Percentiles rank a stretch among this genome's conserved stretches.
Conservation (phyloP, 2,888 invertebrate species). For the Patella depressa region DNA sequence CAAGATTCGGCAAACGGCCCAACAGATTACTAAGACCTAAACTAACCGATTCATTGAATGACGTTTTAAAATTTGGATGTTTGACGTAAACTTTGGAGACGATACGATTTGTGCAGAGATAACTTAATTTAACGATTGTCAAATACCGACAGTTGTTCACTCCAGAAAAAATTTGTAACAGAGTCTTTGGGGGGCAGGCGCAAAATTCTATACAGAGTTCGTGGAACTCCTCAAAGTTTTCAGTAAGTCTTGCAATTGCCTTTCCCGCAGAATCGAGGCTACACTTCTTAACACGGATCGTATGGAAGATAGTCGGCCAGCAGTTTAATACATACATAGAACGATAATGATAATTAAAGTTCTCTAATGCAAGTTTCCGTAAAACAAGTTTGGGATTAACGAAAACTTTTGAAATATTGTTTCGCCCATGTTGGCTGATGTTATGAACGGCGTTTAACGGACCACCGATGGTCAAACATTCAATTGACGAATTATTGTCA, state of each 20-base stretch:
- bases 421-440: slow-evolving; percentile 31
- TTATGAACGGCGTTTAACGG: slow-evolving; percentile 44
- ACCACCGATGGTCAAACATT: slow-evolving; percentile 35
- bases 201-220: slow-evolving; percentile 37
- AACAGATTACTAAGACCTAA: slow-evolving; percentile 27
- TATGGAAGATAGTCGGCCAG: slow-evolving; percentile 34
- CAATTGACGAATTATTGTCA: slow-evolving; percentile 30
- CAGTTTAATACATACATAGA: slow-evolving; percentile 35
- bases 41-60: slow-evolving; percentile 26
- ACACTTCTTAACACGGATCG: slow-evolving; percentile 33
- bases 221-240: slow-evolving; percentile 21
- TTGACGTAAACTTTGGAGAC: slow-evolving; percentile 33
- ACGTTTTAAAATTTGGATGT: slow-evolving; percentile 29
- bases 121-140: slow-evolving; percentile 28
- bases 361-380: slow-evolving; percentile 35
- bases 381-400: slow-evolving; percentile 16
- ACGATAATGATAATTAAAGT: slow-evolving; percentile 41
- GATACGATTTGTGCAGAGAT: slow-evolving; percentile 33
- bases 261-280: slow-evolving; percentile 34
- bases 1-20: slow-evolving; percentile 19
- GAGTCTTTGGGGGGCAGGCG: slow-evolving; percentile 28
- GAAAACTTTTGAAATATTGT: slow-evolving; percentile 29
- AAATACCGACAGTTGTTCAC: slow-evolving; percentile 11
- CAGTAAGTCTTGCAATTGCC: slow-evolving; percentile 28
- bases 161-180: slow-evolving; percentile 25